A percentile compares a stretch with the other conserved stretches of the same genome.
phyloP scores from a whole-genome alignment of 2,888 invertebrate genomes.

The Pocota personata region DNA sequence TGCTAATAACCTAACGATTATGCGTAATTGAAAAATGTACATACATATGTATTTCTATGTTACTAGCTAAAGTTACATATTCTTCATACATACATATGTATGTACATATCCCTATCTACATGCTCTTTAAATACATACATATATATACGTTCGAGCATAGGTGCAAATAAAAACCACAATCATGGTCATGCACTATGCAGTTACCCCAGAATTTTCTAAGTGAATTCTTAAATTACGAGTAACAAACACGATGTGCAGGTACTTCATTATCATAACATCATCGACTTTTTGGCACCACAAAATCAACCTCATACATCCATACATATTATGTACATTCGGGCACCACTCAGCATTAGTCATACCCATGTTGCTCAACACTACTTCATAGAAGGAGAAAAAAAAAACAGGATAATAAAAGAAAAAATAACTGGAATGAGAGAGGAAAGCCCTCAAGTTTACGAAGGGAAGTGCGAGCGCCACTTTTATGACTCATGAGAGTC shows the following conservation, averaged over 20 bases:
- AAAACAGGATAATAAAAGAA: constrained; percentile 11
- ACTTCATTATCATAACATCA: constrained; percentile 43
- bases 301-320: constrained; percentile 23
- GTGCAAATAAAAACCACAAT: constrained; percentile 10
- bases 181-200: constrained; percentile 17
- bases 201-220: constrained; percentile 21
- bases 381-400: constrained; percentile 8
- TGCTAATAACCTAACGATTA: background rate
- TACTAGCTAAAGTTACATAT: no score
- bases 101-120: no score
- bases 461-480: constrained; percentile 53
- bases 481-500: constrained; percentile 52
- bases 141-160: no score
- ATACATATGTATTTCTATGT: no score
- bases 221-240: constrained; percentile 40
- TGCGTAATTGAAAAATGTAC: no score
- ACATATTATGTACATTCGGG: constrained; percentile 12
- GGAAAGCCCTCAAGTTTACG: constrained; percentile 66
- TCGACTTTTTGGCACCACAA: constrained; percentile 60
- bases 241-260: constrained; percentile 26
- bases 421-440: constrained; percentile 46
- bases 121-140: no score
- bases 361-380: constrained; percentile 5
- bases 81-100: no score
- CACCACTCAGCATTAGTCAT: constrained; percentile 34